A percentile compares a stretch with the other conserved stretches of the same genome.
These are phyloP conservation scores for Balearica regulorum DNA, from an alignment of 2,797 vertebrate genomes.

Conservation along the genomic window DNA sequence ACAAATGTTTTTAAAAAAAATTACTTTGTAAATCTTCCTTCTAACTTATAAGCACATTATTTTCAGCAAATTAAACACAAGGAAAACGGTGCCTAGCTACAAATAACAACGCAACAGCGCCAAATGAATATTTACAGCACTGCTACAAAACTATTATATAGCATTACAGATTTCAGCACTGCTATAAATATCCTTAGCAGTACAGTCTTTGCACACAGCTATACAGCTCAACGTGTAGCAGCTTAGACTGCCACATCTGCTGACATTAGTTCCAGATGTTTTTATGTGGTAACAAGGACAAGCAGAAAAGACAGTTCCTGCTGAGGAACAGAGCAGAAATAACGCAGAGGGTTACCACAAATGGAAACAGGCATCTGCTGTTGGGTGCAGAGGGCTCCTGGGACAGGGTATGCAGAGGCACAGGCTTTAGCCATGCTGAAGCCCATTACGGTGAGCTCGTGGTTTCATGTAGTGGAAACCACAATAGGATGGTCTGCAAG, in stretches of 20 bases:
- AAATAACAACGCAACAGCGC: not conserved
- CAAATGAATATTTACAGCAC: not conserved
- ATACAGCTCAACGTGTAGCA: not conserved
- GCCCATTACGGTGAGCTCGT: not conserved
- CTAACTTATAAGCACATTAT: not conserved
- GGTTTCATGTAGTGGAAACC: not conserved
- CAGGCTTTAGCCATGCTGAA: not conserved
- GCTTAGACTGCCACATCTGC: not conserved
- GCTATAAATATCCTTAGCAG: not conserved
- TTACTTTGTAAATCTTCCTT: not conserved
- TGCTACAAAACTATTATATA: not conserved
- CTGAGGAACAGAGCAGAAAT: not conserved
- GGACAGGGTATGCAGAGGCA: not conserved
- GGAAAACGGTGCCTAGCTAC: not conserved
- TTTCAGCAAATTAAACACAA: not conserved
- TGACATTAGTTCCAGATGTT: not conserved
- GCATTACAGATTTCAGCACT: not conserved
- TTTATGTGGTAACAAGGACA: not conserved
- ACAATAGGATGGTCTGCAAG: not conserved
- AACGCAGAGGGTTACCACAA: not conserved
- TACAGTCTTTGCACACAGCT: not conserved
- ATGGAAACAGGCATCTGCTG: not conserved
- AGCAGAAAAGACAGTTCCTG: not conserved
- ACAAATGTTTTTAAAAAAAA: not conserved
- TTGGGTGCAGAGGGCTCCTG: not conserved